A percentile compares a stretch with the other conserved stretches of the same genome.
Evolutionary conservation across 1,140 invertebrate genomes (phyloP).

Genomic region (Trichonephila clavata): DNA sequence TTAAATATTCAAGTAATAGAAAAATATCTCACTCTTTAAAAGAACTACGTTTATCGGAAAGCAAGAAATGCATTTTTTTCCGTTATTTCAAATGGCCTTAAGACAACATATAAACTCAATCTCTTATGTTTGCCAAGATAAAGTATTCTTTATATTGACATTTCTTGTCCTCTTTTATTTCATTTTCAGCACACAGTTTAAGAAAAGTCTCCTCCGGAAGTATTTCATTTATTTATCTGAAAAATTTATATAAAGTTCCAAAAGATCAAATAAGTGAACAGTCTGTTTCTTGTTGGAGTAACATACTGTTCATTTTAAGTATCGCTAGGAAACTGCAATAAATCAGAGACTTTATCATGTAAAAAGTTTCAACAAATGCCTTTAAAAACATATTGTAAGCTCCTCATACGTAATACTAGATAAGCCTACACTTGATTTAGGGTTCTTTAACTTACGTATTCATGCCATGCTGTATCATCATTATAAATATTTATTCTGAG

Average conservation of each 20-base stretch:
- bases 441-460: no score
- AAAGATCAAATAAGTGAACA: not conserved
- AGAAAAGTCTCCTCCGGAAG: not conserved
- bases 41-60: not conserved
- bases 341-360: no score
- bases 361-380: no score
- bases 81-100: not conserved
- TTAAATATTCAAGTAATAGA: no score
- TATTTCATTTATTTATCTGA: not conserved
- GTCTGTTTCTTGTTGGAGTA: not conserved
- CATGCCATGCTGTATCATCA: no score
- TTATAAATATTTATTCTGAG: no score
- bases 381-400: no score
- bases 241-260: not conserved
- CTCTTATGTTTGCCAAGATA: not conserved
- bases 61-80: not conserved
- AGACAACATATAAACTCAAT: constrained; percentile 1
- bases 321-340: no score
- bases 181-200: constrained; percentile 4
- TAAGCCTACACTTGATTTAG: no score
- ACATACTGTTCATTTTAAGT: no score
- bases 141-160: constrained; percentile 20
- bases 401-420: no score
- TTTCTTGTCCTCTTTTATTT: not conserved
- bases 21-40: no score